A percentile compares a stretch with the other conserved stretches of the same genome.
Evolutionary conservation across 2,797 vertebrate genomes (phyloP).

Genomic region (Spheniscus humboldti): DNA sequence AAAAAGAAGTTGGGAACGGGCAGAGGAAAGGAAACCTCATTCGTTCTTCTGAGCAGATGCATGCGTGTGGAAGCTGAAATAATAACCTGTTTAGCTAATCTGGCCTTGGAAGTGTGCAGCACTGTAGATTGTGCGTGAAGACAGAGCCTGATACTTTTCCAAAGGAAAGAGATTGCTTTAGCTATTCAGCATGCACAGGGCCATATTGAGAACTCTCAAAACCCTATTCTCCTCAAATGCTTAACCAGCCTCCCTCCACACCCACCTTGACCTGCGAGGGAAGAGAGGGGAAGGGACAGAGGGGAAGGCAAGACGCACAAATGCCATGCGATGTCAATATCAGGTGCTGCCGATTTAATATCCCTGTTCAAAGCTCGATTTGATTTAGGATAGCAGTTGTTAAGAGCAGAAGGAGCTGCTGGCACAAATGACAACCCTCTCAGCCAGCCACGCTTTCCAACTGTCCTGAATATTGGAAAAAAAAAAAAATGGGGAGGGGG

Average conservation of each 20-base stretch:
- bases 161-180: neutral
- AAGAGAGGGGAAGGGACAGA: neutral
- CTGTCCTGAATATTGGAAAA: slow-evolving; percentile 64
- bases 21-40: neutral
- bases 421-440: slow-evolving; percentile 52
- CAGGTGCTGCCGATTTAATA: slow-evolving; percentile 37
- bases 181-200: neutral
- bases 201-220: neutral
- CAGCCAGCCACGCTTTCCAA: slow-evolving; percentile 69
- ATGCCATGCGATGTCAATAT: neutral
- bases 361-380: slow-evolving; percentile 41
- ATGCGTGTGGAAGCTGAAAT: neutral
- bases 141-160: neutral
- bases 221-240: neutral
- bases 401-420: slow-evolving; percentile 76
- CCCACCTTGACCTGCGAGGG: neutral
- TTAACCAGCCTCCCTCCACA: neutral
- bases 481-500: neutral
- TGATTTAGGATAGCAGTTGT: slow-evolving; percentile 77
- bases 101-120: neutral
- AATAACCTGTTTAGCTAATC: neutral
- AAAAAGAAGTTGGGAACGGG: neutral
- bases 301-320: neutral
- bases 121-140: neutral
- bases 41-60: neutral